phyloP scores from a whole-genome alignment of 2,888 invertebrate species.

The Amphipoea lucens region DNA sequence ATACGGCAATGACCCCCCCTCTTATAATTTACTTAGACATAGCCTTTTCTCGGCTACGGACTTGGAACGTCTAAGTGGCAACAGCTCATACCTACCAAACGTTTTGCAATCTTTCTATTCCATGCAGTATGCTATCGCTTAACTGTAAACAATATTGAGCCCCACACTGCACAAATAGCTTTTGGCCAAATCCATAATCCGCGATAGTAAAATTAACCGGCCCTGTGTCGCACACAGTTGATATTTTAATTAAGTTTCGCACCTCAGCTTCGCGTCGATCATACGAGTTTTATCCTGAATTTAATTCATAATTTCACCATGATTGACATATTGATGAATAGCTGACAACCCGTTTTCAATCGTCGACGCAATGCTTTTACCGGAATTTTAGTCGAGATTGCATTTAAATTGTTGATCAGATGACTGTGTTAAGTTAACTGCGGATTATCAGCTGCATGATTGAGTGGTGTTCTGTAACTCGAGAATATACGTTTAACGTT shows the following conservation, averaged over 20 bases:
- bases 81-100: not conserved
- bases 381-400: constrained; percentile 72
- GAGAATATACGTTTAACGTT: not conserved
- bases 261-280: constrained; percentile 63
- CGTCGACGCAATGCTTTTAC: constrained; percentile 71
- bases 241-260: constrained; percentile 79
- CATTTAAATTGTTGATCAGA: constrained; percentile 69
- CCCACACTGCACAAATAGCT: not conserved
- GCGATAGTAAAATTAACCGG: not conserved
- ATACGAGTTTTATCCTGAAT: constrained; percentile 75
- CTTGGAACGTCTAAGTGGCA: not conserved
- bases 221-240: constrained; percentile 50
- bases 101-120: not conserved
- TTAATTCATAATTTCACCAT: constrained; percentile 80
- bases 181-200: not conserved
- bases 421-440: constrained; percentile 28
- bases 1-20: not conserved
- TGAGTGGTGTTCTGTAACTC: not conserved
- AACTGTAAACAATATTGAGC: not conserved
- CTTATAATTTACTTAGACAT: not conserved
- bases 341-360: constrained; percentile 74
- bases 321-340: constrained; percentile 75
- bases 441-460: not conserved
- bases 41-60: not conserved
- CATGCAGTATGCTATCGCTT: too few relatives aligned